A percentile compares a stretch with the other conserved stretches of the same genome.
Evolutionary conservation across 2,797 vertebrate genomes (phyloP).

Genomic region (Rhabdophis nuchalis): DNA sequence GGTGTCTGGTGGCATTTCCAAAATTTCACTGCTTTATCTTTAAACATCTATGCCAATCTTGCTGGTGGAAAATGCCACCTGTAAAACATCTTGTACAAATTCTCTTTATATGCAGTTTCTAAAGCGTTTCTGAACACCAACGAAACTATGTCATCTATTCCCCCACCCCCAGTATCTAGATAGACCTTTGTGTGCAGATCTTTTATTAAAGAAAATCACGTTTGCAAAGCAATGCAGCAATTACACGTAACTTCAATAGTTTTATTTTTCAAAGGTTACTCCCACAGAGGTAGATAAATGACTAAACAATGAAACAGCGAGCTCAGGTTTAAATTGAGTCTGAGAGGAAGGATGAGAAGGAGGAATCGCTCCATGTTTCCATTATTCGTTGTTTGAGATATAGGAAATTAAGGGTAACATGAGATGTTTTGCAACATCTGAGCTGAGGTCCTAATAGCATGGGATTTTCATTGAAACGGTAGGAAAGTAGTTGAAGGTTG

Average conservation of each 20-base stretch:
- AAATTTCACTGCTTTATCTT: no score
- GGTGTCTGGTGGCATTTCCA: no score
- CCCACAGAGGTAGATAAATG: neutral
- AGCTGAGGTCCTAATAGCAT: neutral
- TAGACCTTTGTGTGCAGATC: neutral
- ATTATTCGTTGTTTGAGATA: neutral
- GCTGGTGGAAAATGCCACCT: no score
- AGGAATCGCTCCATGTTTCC: neutral
- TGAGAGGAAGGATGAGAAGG: neutral
- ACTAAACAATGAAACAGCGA: slow-evolving; percentile 8
- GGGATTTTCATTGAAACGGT: neutral
- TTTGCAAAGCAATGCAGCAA: slow-evolving; percentile 2
- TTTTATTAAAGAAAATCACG: slow-evolving; percentile 1
- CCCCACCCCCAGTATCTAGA: neutral
- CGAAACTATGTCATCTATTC: neutral
- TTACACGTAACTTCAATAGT: slow-evolving; percentile 19
- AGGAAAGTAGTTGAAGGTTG: neutral
- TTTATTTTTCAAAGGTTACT: neutral
- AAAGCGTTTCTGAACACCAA: neutral
- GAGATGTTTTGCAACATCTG: neutral
- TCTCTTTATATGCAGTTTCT: neutral
- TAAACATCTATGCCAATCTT: no score
- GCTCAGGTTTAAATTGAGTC: slow-evolving; percentile 10
- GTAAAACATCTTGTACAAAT: no score
- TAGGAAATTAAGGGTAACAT: neutral